phyloP scores from a whole-genome alignment of 35 echinoderm and acorn worm species.

The Hemicentrotus pulcherrimus region DNA sequence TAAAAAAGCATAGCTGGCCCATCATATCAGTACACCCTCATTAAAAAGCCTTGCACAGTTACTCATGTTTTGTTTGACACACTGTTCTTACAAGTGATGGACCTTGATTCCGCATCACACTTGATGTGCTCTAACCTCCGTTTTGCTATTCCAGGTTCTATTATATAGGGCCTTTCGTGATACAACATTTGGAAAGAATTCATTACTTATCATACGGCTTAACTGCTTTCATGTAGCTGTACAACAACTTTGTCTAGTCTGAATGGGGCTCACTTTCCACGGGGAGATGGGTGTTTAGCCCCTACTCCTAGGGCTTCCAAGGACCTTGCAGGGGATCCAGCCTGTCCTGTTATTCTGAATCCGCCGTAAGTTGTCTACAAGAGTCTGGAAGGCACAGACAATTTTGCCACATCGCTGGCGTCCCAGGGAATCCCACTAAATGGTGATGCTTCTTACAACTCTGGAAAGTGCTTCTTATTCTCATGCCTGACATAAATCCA shows the following conservation, averaged over 20 bases:
- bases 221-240: not conserved
- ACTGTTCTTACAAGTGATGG: too few species aligned
- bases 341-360: not conserved
- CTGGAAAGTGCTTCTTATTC: not conserved
- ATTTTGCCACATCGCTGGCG: conserved; percentile 41
- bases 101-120: too few species aligned
- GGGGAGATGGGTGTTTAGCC: conserved; percentile 35
- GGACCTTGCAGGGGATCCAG: conserved; percentile 25
- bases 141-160: too few species aligned
- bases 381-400: conserved; percentile 39
- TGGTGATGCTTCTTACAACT: conserved; percentile 47
- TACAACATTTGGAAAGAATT: too few species aligned
- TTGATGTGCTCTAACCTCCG: too few species aligned
- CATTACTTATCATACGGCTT: too few species aligned
- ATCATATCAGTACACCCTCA: too few species aligned
- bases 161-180: too few species aligned
- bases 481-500: not conserved
- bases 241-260: not conserved
- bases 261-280: not conserved
- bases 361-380: not conserved
- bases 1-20: too few species aligned
- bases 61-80: too few species aligned
- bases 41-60: too few species aligned
- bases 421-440: conserved; percentile 47
- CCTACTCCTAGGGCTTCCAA: conserved; percentile 35